phyloP scores from a whole-genome alignment of 2,113 vertebrate genomes.

The Callipepla californica region DNA sequence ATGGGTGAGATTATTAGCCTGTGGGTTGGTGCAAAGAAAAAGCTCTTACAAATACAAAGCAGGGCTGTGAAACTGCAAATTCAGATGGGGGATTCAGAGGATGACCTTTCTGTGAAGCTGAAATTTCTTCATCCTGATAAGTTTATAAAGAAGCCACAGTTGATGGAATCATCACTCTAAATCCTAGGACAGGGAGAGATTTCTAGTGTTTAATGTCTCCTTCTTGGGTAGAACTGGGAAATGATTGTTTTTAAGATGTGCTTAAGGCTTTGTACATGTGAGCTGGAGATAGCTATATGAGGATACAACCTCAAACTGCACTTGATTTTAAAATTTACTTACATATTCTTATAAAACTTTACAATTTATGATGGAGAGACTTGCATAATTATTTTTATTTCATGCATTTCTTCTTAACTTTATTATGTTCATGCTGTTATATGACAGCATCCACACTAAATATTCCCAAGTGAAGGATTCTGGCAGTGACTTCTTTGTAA shows the following conservation, averaged over 20 bases:
- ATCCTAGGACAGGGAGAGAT: background rate
- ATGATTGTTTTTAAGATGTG: rapidly evolving
- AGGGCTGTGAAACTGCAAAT: background rate
- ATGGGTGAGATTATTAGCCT: background rate
- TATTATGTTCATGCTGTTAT: background rate
- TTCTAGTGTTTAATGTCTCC: background rate
- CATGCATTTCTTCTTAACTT: background rate
- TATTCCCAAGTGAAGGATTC: background rate
- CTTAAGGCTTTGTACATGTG: background rate
- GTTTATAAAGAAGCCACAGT: background rate
- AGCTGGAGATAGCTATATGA: background rate
- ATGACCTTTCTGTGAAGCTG: background rate
- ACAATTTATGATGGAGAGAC: background rate
- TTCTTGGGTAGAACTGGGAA: background rate
- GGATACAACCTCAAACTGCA: background rate
- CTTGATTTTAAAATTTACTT: background rate
- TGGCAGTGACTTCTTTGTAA: background rate
- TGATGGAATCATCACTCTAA: background rate
- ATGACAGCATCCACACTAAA: background rate
- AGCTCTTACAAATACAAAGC: background rate
- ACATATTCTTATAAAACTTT: background rate
- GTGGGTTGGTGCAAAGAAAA: background rate
- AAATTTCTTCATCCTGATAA: background rate
- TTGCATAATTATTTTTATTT: background rate
- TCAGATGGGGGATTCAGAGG: background rate